phyloP scores from a whole-genome alignment of 2,797 vertebrate genomes.

The Lepus oiostolus region DNA sequence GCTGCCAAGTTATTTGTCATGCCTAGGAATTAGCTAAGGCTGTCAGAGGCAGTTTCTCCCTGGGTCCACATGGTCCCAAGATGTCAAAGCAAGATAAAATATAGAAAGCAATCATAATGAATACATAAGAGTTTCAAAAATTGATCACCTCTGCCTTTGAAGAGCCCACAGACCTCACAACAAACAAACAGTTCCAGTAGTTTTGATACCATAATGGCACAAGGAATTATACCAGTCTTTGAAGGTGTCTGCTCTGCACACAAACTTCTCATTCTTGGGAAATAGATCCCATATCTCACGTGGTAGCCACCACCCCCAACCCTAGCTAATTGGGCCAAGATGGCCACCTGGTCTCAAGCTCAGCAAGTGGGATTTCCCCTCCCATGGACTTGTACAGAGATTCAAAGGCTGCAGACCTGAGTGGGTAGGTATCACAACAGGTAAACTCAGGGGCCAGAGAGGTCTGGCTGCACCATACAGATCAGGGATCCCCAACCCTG shows the following conservation, averaged over 20 bases:
- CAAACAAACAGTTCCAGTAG: background rate
- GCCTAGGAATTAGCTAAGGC: background rate
- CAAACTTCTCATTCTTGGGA: background rate
- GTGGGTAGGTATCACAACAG: background rate
- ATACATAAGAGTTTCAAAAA: slow-evolving; percentile 26
- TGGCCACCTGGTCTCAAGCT: background rate
- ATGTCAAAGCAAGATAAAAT: slow-evolving; percentile 28
- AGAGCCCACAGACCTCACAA: slow-evolving; percentile 41
- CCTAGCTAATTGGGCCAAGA: background rate
- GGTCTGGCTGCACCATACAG: background rate
- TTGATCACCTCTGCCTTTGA: slow-evolving; percentile 45
- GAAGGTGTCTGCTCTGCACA: background rate
- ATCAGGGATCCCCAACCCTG: background rate
- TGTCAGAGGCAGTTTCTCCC: background rate
- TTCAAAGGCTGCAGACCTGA: background rate
- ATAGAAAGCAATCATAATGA: slow-evolving; percentile 47
- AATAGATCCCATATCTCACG: background rate
- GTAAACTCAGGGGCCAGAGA: background rate
- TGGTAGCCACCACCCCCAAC: background rate
- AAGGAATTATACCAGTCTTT: background rate
- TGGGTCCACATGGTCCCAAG: background rate
- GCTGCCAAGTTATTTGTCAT: background rate
- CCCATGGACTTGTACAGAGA: background rate
- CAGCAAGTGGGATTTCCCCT: slow-evolving; percentile 8
- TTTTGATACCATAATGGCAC: background rate